phyloP scores from a whole-genome alignment of 2,113 vertebrate species.

The Tachysurus vachellii region DNA sequence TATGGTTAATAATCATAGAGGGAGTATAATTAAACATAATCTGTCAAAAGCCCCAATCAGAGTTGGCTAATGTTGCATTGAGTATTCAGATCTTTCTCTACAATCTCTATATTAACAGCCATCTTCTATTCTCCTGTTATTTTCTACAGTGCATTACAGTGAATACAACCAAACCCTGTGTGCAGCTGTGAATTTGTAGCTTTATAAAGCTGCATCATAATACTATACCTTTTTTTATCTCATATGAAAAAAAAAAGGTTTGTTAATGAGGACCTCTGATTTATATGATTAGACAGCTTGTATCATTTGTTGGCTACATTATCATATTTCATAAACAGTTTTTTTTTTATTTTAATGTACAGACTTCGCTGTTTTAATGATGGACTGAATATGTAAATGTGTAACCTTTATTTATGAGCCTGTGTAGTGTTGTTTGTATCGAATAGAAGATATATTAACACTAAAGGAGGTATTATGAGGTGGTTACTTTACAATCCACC shows the following conservation, averaged over 20 bases:
- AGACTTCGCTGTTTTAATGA: constrained; percentile 78
- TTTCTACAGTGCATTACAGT: not conserved
- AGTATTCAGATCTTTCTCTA: constrained; percentile 10
- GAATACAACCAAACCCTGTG: not conserved
- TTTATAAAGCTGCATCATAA: constrained; percentile 54
- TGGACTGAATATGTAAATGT: constrained; percentile 81
- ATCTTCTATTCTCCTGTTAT: not conserved
- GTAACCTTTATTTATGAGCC: constrained; percentile 78
- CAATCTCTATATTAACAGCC: not conserved
- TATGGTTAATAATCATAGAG: constrained; percentile 46
- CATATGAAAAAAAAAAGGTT: constrained; percentile 63
- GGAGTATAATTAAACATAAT: constrained; percentile 49
- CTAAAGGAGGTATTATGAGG: constrained; percentile 71
- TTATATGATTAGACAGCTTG: constrained; percentile 68
- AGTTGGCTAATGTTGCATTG: constrained; percentile 25
- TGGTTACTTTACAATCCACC: constrained; percentile 54
- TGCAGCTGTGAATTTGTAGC: not conserved
- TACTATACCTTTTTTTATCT: constrained; percentile 61
- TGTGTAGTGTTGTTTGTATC: constrained; percentile 66
- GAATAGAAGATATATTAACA: constrained; percentile 72
- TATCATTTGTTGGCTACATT: constrained; percentile 70
- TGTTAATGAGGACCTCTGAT: constrained; percentile 43
- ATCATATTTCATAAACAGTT: constrained; percentile 80
- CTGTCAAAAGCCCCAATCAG: constrained; percentile 30
- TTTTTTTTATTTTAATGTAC: constrained; percentile 80